A percentile compares a stretch with the other conserved stretches of the same genome.
Conservation (phyloP, 2,113 vertebrate species). For the Pimephales promelas region DNA sequence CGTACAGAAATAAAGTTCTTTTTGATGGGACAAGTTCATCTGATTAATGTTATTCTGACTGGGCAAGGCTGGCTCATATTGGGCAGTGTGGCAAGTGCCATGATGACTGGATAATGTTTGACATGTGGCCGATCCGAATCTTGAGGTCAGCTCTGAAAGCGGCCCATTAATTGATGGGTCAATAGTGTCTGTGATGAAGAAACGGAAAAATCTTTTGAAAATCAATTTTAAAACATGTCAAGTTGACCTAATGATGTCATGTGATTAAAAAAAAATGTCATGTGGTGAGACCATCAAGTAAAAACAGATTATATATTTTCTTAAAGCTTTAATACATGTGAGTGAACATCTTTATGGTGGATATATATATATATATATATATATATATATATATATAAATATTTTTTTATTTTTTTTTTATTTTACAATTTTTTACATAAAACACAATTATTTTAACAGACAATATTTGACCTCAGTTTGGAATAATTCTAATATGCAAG, state of each 20-base stretch:
- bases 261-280: not conserved
- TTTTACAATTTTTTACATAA: too few relatives aligned
- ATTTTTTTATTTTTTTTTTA: too few relatives aligned
- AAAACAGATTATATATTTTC: not conserved
- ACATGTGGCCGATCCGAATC: constrained; percentile 27
- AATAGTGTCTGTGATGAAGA: not conserved
- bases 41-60: constrained; percentile 13
- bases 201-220: not conserved
- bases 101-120: constrained; percentile 17
- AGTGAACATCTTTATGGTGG: too few relatives aligned
- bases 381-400: too few relatives aligned
- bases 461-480: too few relatives aligned
- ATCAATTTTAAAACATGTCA: not conserved
- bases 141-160: not conserved
- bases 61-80: constrained; percentile 8
- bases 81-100: not conserved
- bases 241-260: not conserved
- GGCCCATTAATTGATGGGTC: constrained; percentile 20
- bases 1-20: not conserved
- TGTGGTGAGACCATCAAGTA: not conserved
- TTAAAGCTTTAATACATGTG: not conserved
- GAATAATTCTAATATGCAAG: too few relatives aligned
- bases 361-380: too few relatives aligned
- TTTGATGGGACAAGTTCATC: not conserved
- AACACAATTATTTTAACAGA: too few relatives aligned